phyloP scores from a whole-genome alignment of 1,140 invertebrate species.

The Triops cancriformis region DNA sequence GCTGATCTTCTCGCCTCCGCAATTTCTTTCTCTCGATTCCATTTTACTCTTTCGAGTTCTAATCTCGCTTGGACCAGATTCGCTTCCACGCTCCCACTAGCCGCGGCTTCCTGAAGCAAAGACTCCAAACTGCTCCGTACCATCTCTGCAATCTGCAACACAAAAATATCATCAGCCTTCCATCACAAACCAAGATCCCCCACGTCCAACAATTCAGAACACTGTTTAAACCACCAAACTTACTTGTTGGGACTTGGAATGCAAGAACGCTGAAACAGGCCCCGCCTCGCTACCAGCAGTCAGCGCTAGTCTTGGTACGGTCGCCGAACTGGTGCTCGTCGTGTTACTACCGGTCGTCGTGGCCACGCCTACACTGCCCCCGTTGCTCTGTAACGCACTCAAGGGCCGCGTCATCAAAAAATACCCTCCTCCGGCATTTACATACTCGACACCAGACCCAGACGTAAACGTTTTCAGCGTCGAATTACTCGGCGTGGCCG shows the following conservation, averaged over 20 bases:
- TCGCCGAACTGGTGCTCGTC: slow-evolving; percentile 30
- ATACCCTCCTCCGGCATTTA: not conserved
- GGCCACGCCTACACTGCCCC: not conserved
- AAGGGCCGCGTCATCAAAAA: slow-evolving; percentile 14
- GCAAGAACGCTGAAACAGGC: slow-evolving; percentile 40
- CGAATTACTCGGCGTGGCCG: not conserved
- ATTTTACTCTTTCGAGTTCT: slow-evolving; percentile 55
- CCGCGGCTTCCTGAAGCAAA: slow-evolving; percentile 45
- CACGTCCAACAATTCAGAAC: not conserved
- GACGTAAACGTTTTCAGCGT: slow-evolving; percentile 15
- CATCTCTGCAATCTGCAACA: slow-evolving; percentile 44
- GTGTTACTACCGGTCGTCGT: slow-evolving; percentile 29
- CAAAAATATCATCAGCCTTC: not conserved
- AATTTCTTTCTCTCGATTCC: slow-evolving; percentile 54
- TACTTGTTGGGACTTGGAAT: slow-evolving; percentile 34
- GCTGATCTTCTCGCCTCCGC: slow-evolving; percentile 53
- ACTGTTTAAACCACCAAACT: not conserved
- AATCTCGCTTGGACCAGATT: slow-evolving; percentile 48
- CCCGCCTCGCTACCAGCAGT: slow-evolving; percentile 39
- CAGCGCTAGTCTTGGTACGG: not conserved
- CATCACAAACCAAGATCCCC: not conserved
- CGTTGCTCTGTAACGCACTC: slow-evolving; percentile 20
- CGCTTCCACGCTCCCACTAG: slow-evolving; percentile 44
- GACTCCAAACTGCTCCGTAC: slow-evolving; percentile 50
- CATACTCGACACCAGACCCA: not conserved